A percentile compares a stretch with the other conserved stretches of the same genome.
Conservation (phyloP, 2,113 vertebrate genomes). For the Lepus americanus region DNA sequence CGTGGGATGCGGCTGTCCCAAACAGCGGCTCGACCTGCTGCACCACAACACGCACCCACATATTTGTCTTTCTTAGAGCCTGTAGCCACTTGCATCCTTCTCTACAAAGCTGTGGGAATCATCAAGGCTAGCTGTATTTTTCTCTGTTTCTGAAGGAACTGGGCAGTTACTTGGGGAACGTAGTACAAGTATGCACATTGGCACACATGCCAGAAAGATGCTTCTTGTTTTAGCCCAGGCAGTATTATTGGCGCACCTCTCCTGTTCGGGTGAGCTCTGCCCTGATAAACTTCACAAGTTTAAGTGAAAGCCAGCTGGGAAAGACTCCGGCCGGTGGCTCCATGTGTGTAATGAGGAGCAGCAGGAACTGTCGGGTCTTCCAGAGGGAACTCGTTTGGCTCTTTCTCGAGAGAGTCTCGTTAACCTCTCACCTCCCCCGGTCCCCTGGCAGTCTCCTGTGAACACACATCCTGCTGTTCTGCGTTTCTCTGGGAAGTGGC, state of each 20-base stretch:
- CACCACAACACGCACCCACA: no score
- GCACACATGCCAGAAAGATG: not conserved
- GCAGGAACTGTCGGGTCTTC: not conserved
- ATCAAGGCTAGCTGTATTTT: not conserved
- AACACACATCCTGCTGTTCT: not conserved
- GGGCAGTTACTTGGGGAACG: slow-evolving; percentile 12
- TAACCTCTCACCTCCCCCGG: not conserved
- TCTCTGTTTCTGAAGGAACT: not conserved
- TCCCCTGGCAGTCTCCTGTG: not conserved
- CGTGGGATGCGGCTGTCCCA: no score
- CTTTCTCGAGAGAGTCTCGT: not conserved
- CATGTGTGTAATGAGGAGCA: not conserved
- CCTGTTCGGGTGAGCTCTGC: slow-evolving; percentile 65
- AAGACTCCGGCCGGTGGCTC: not conserved
- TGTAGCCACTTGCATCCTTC: not conserved
- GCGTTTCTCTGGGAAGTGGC: not conserved
- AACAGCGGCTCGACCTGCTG: no score
- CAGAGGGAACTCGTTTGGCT: not conserved
- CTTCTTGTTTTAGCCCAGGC: slow-evolving; percentile 69
- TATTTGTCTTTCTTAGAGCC: not conserved
- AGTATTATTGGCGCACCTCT: slow-evolving; percentile 64
- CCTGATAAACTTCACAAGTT: slow-evolving; percentile 56
- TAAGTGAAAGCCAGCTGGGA: slow-evolving; percentile 43
- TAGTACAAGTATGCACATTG: slow-evolving; percentile 22
- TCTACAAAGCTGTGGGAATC: not conserved